Evolutionary conservation across 2,113 vertebrate genomes (phyloP), one percentile per base, ranked within the genome.

Genomic region (Eleginops maclovinus): DNA sequence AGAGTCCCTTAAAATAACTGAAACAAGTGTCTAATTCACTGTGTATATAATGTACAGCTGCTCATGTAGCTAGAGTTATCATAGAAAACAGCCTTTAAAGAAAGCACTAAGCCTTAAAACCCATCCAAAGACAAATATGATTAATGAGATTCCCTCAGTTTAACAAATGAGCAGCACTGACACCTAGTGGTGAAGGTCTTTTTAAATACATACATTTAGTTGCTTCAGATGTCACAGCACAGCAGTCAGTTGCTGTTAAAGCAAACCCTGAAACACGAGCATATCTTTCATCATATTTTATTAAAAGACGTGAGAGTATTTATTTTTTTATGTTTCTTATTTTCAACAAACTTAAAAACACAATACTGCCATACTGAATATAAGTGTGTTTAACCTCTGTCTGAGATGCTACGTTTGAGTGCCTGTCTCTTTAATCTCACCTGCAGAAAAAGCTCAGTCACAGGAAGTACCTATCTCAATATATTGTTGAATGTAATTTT

Each of bases 111-210:
- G n/a, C 12, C 43, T 26, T 9, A 61, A 50, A 22, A 17, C 49
- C 40, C 36, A 59, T 19, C 10, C 3, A 22, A 36, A 2, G 12
- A 40, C 11, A 67, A 16, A 47, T 26, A 7, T 46, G 2, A 66
- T 13, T 40, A 6, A 60, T 51, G 15, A 22, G 2, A 40, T 0
- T 17, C 17, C 11, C 2, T 51, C 4, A 40, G 31, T 54, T 71
- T 49, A 72, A 2, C 2, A 56, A 76, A 79, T 61, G 61, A 78
- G 28, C 65, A 72, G 40, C 75, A 50, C 56, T 46, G 65, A 72
- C 75, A 75, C 56, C 89, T 89, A 50, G 15, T 79, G 87, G 80
- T 46, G 2, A 50, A 31, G 0, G 4, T 21, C 1, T 43, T 21
- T 14, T 17, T 8, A 12, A 64, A 46, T 15, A 24, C 6, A 16